Evolutionary conservation across 2,797 vertebrate genomes (phyloP).

Genomic region (Huso huso): DNA sequence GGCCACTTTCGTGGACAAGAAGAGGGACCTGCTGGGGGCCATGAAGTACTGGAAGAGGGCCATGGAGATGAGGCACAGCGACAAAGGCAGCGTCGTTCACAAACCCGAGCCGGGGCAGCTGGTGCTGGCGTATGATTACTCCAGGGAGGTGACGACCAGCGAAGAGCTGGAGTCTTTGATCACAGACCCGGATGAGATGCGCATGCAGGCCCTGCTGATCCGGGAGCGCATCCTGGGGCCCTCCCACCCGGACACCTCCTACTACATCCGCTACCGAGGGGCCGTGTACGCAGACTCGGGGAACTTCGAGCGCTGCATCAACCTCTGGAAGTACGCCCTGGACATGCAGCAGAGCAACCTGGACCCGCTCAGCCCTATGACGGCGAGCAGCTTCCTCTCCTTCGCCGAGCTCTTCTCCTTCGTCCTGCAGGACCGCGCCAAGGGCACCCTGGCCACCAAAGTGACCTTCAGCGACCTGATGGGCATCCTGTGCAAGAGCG

Average conservation of each 20-base stretch:
- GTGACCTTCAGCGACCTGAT: slow-evolving; percentile 87
- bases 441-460: slow-evolving; percentile 74
- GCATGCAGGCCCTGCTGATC: slow-evolving; percentile 88
- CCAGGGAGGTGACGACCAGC: slow-evolving; percentile 69
- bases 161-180: slow-evolving; percentile 87
- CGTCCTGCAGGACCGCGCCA: slow-evolving; percentile 86
- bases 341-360: slow-evolving; percentile 94
- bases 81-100: slow-evolving; percentile 53
- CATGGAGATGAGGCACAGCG: slow-evolving; percentile 79
- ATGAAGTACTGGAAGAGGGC: slow-evolving; percentile 87
- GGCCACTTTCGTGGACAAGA: slow-evolving; percentile 92
- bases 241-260: slow-evolving; percentile 90
- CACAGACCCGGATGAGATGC: slow-evolving; percentile 90
- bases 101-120: slow-evolving; percentile 75
- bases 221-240: slow-evolving; percentile 88
- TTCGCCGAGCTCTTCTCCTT: slow-evolving; percentile 95
- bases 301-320: slow-evolving; percentile 89
- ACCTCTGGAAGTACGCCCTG: slow-evolving; percentile 89
- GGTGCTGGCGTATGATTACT: slow-evolving; percentile 80
- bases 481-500: slow-evolving; percentile 82
- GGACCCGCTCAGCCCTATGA: slow-evolving; percentile 94
- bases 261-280: slow-evolving; percentile 89
- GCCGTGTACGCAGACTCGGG: slow-evolving; percentile 91
- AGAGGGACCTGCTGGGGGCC: slow-evolving; percentile 81
- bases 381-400: slow-evolving; percentile 89